Conservation (phyloP, 2,113 vertebrate species). For the cat (Felis catus) region F.catus_Fca126_mat1.0 CM031421.1:55527001-55527500, state of each 20-base stretch:
- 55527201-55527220: neutral
- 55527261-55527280: neutral
- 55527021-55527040: no score
- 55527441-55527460: neutral
- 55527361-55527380: neutral
- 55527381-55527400: neutral
- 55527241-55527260: neutral
- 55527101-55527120: no score
- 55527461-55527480: neutral
- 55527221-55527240: neutral
- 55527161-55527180: neutral
- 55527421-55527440: neutral
- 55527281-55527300: constrained; percentile 28
- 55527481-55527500: neutral
- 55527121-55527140: no score
- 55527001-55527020: no score
- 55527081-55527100: no score
- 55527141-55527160: neutral
- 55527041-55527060: no score
- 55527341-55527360: neutral
- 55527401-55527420: neutral
- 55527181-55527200: neutral
- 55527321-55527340: neutral
- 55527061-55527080: no score
- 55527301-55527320: neutral